These are phyloP conservation scores for Arrhamphus sclerolepis DNA, from an alignment of 2,797 vertebrate genomes.

Conservation along the genomic window DNA sequence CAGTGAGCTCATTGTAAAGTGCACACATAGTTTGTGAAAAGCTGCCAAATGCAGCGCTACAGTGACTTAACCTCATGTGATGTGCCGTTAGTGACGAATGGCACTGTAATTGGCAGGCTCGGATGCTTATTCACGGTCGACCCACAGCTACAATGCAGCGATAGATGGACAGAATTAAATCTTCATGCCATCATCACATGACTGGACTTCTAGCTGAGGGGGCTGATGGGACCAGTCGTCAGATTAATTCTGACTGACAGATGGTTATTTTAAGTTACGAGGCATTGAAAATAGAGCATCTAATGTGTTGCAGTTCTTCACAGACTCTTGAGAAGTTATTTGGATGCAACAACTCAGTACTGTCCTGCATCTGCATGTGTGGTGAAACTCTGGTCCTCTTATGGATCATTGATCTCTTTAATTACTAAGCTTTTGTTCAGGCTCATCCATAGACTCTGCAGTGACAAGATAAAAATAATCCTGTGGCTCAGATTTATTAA, in stretches of 20 bases:
- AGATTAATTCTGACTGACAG: slow-evolving; percentile 51
- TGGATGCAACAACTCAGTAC: no score
- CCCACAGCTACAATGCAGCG: slow-evolving; percentile 4
- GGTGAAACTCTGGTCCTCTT: background rate
- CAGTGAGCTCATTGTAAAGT: slow-evolving; percentile 19
- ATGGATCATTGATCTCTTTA: background rate
- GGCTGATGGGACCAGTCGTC: slow-evolving; percentile 29
- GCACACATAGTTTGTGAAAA: slow-evolving; percentile 15
- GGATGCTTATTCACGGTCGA: slow-evolving; percentile 31
- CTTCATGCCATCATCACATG: slow-evolving; percentile 26
- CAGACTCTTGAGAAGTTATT: no score
- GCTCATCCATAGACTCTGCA: slow-evolving; percentile 8
- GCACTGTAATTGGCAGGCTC: slow-evolving; percentile 36
- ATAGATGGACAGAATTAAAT: slow-evolving; percentile 22
- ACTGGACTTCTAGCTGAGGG: slow-evolving; percentile 25
- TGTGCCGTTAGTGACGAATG: slow-evolving; percentile 52
- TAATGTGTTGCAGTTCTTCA: slow-evolving; percentile 38
- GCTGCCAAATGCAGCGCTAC: background rate
- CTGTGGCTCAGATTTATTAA: slow-evolving; percentile 14
- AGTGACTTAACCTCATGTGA: slow-evolving; percentile 48
- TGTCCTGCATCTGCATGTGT: no score
- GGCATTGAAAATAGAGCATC: slow-evolving; percentile 16
- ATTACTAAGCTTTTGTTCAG: background rate
- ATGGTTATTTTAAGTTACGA: slow-evolving; percentile 52
- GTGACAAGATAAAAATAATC: slow-evolving; percentile 12